Conservation (phyloP, 2,797 vertebrate genomes). For the Peromyscus eremicus region DNA sequence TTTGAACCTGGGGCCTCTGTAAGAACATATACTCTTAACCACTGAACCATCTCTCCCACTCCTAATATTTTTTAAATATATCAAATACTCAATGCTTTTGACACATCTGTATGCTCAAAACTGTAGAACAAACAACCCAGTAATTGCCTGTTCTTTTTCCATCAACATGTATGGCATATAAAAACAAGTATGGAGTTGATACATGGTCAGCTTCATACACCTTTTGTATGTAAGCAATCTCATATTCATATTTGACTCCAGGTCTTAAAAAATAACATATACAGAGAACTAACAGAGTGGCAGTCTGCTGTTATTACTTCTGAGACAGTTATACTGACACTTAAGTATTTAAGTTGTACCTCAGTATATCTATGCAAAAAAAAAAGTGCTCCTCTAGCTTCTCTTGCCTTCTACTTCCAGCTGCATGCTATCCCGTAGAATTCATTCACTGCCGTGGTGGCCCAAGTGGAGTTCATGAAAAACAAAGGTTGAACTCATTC, state of each 20-base stretch:
- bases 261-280: conserved; percentile 15
- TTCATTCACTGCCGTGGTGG: background rate
- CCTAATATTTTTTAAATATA: background rate
- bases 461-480: conserved; percentile 7
- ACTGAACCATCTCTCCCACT: background rate
- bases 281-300: background rate
- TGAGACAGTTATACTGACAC: background rate
- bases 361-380: conserved; percentile 37
- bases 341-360: conserved; percentile 25
- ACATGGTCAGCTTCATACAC: background rate
- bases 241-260: conserved; percentile 7
- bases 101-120: background rate
- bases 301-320: background rate
- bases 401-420: conserved; percentile 25
- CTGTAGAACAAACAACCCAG: background rate
- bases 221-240: background rate
- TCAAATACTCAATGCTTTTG: background rate
- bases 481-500: conserved; percentile 9
- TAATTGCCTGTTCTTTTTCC: background rate
- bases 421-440: background rate
- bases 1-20: background rate
- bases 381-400: conserved; percentile 1
- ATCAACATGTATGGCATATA: conserved; percentile 18
- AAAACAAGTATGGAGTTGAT: background rate
- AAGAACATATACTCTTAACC: background rate